A percentile compares a stretch with the other conserved stretches of the same genome.
phyloP scores from a whole-genome alignment of 2,888 invertebrate species.

The Sarcophaga rosellei region DNA sequence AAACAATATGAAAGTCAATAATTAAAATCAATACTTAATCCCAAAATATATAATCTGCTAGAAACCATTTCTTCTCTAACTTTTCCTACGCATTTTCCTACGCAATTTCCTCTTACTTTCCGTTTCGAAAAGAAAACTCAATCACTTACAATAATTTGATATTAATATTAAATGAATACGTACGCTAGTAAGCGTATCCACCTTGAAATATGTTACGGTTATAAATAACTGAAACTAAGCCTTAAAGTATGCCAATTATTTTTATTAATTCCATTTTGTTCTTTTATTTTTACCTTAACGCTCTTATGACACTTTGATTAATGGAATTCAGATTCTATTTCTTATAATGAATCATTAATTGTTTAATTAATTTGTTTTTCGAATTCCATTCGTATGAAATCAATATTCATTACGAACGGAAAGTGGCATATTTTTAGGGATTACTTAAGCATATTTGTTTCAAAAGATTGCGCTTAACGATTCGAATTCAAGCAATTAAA shows the following conservation, averaged over 20 bases:
- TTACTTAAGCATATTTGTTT: background rate
- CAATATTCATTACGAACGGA: constrained; percentile 13
- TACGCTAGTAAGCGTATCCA: background rate
- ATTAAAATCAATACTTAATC: too few relatives aligned
- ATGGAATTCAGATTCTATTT: constrained; percentile 4
- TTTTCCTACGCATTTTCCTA: too few relatives aligned
- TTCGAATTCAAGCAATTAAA: background rate
- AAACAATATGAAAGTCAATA: too few relatives aligned
- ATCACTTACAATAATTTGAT: too few relatives aligned
- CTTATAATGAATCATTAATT: background rate
- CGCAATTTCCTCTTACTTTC: too few relatives aligned
- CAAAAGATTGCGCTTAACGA: background rate
- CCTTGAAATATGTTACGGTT: background rate
- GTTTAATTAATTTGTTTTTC: constrained; percentile 2
- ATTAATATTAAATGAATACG: too few relatives aligned
- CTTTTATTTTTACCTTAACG: background rate
- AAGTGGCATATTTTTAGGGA: background rate
- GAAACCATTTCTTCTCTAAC: too few relatives aligned
- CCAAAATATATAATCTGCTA: too few relatives aligned
- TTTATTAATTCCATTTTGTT: background rate
- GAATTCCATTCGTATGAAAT: background rate
- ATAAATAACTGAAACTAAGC: background rate
- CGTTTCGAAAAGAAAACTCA: too few relatives aligned
- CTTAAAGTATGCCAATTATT: background rate
- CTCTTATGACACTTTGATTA: constrained; percentile 13